Conservation (phyloP, 2,797 vertebrate genomes). For the Spinibarbus caldwelli region DNA sequence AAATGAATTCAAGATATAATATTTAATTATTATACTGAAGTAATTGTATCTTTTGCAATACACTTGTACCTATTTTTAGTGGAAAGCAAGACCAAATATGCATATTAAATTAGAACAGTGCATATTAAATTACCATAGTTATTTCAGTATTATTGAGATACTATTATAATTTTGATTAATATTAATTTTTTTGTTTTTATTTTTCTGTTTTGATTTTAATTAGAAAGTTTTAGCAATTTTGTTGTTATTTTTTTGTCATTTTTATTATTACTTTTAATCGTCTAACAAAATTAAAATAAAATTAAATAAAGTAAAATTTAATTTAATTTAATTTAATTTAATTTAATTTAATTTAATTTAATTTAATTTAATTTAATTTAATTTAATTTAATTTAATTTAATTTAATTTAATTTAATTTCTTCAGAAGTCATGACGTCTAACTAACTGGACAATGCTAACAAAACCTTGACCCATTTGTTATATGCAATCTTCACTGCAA, state of each 20-base stretch:
- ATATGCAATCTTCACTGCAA: not conserved
- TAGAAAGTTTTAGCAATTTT: not conserved
- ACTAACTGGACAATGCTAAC: not conserved
- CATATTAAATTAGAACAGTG: not conserved
- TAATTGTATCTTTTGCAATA: not conserved
- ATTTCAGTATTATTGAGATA: not conserved
- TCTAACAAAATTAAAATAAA: not conserved
- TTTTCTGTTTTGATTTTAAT: not conserved
- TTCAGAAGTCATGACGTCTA: not conserved
- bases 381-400: no score
- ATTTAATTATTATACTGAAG: not conserved
- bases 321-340: no score
- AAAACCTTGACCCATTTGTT: not conserved
- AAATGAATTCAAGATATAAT: not conserved
- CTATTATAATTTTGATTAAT: not conserved
- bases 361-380: no score
- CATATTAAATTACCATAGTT: not conserved
- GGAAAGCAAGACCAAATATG: not conserved
- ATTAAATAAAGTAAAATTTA: no score
- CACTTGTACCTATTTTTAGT: not conserved
- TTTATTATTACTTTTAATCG: not conserved
- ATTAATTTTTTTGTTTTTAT: not conserved
- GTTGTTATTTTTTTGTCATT: not conserved
- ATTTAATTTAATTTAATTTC: no score
- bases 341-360: no score